phyloP scores from a whole-genome alignment of 2,113 vertebrate genomes.

The Rhynchopsitta pachyrhyncha region DNA sequence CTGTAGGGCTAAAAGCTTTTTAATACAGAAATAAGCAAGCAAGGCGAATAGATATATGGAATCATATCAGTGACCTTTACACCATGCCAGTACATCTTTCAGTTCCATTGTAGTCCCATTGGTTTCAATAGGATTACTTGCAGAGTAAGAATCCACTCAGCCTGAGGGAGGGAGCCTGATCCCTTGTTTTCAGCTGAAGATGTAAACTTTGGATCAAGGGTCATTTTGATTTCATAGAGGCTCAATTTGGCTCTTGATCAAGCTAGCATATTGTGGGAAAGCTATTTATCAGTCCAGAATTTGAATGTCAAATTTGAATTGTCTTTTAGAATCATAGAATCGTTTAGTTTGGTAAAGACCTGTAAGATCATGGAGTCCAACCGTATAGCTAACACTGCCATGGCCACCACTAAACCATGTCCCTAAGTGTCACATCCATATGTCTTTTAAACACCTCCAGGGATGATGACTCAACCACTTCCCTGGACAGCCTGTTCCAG shows the following conservation, averaged over 20 bases:
- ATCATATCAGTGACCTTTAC: not conserved
- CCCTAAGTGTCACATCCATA: not conserved
- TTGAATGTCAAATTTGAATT: not conserved
- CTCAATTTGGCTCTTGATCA: not conserved
- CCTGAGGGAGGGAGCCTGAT: slow-evolving; percentile 1
- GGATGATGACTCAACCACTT: not conserved
- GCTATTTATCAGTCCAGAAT: not conserved
- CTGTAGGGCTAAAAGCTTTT: not conserved
- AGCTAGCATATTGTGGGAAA: not conserved
- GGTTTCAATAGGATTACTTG: not conserved
- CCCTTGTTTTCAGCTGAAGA: not conserved
- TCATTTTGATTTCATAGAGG: not conserved
- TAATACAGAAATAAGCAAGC: not conserved
- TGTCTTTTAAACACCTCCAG: not conserved
- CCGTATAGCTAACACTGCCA: not conserved
- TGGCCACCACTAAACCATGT: not conserved
- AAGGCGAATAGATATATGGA: not conserved
- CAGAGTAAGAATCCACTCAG: not conserved
- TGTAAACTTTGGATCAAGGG: not conserved
- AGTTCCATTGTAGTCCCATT: not conserved
- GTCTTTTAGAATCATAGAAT: not conserved
- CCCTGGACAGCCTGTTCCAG: not conserved
- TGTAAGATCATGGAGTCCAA: not conserved
- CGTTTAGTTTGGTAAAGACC: not conserved
- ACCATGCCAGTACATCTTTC: not conserved